Evolutionary conservation across 1,140 invertebrate genomes (phyloP).

Genomic region (Bombus superbus): DNA sequence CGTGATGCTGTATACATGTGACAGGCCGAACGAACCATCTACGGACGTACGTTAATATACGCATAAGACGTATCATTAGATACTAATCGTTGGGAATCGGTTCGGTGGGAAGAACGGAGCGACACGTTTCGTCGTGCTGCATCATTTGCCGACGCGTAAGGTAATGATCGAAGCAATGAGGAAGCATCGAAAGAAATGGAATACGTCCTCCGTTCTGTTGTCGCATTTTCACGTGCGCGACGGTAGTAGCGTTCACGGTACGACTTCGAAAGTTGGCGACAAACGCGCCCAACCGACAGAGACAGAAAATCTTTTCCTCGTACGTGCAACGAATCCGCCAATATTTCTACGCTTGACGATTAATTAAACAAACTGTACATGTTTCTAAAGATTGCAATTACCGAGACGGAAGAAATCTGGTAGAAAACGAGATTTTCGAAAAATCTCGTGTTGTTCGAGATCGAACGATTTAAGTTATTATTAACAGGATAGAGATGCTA

Average conservation of each 20-base stretch:
- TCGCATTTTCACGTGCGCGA: slow-evolving; percentile 19
- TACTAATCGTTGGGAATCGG: slow-evolving; percentile 31
- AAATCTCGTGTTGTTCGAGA: not conserved
- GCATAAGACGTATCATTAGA: slow-evolving; percentile 23
- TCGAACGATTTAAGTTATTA: not conserved
- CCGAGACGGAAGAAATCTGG: not conserved
- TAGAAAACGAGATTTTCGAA: not conserved
- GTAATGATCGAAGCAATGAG: slow-evolving; percentile 25
- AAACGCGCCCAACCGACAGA: not conserved
- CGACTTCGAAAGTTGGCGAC: slow-evolving; percentile 1
- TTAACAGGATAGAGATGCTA: slow-evolving; percentile 3
- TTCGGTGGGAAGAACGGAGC: slow-evolving; percentile 8
- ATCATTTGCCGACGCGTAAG: slow-evolving; percentile 25
- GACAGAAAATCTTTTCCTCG: slow-evolving; percentile 38
- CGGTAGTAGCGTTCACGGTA: not conserved
- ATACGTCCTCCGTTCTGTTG: not conserved
- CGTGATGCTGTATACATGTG: not conserved
- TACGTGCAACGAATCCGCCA: slow-evolving; percentile 36
- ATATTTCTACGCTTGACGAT: slow-evolving; percentile 8
- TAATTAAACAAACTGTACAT: slow-evolving; percentile 7
- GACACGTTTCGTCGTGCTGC: slow-evolving; percentile 15
- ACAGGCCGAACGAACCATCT: not conserved
- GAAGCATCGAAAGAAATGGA: slow-evolving; percentile 16
- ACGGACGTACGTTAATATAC: not conserved
- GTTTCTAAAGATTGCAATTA: not conserved